A percentile compares a stretch with the other conserved stretches of the same genome.
Evolutionary conservation across 2,888 invertebrate genomes (phyloP).

Genomic region (Dromius quadrimaculatus): DNA sequence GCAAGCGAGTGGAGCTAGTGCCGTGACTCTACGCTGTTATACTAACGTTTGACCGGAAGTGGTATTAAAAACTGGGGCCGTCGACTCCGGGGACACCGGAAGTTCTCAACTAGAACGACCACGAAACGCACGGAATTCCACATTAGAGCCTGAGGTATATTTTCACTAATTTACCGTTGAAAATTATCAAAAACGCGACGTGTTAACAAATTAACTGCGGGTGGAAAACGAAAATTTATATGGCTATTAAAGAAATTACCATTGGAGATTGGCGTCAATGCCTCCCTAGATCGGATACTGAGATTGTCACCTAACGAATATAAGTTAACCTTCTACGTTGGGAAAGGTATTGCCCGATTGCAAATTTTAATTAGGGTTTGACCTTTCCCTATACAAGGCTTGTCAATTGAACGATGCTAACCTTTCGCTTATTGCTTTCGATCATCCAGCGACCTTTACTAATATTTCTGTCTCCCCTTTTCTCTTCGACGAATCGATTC

Average conservation of each 20-base stretch:
- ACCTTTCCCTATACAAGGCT: conserved; percentile 2
- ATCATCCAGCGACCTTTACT: conserved; percentile 24
- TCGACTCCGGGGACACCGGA: conserved; percentile 58
- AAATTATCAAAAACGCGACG: conserved; percentile 35
- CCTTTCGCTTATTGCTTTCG: conserved; percentile 35
- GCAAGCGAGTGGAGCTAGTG: conserved; percentile 55
- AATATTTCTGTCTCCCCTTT: too few species aligned
- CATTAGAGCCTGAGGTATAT: conserved; percentile 27
- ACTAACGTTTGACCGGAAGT: conserved; percentile 56
- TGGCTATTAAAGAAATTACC: conserved; percentile 12
- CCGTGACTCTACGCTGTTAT: conserved; percentile 58
- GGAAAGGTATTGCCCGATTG: conserved; percentile 2
- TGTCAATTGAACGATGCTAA: conserved; percentile 32
- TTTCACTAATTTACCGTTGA: conserved; percentile 19
- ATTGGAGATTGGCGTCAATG: conserved; percentile 3
- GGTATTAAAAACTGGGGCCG: conserved; percentile 57
- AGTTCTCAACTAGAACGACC: conserved; percentile 38
- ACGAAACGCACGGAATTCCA: conserved; percentile 22
- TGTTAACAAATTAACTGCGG: conserved; percentile 29
- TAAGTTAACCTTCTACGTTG: conserved; percentile 12
- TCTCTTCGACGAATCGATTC: too few species aligned
- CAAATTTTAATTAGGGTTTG: conserved; percentile 27
- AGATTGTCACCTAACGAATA: background rate
- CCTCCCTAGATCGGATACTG: too few species aligned
- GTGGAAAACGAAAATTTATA: conserved; percentile 11